Evolutionary conservation across 2,888 invertebrate genomes (phyloP).

Genomic region (Frankliniella intonsa): DNA sequence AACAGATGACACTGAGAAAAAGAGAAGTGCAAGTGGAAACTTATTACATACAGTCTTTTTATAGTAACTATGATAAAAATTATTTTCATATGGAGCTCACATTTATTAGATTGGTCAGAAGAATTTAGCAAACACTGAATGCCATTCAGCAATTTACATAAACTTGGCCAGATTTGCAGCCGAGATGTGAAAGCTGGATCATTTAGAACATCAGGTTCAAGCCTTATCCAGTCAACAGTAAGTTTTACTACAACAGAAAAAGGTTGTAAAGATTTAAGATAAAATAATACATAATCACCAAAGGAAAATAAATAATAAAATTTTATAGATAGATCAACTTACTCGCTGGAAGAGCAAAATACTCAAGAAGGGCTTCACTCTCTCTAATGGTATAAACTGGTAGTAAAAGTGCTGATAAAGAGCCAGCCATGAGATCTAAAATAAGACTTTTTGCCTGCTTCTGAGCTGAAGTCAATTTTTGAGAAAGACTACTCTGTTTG

Average conservation of each 20-base stretch:
- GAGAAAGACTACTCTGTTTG: not conserved
- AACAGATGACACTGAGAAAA: slow-evolving; percentile 54
- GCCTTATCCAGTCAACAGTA: slow-evolving; percentile 66
- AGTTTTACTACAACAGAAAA: slow-evolving; percentile 60
- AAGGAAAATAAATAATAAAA: slow-evolving; percentile 1
- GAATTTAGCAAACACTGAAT: slow-evolving; percentile 52
- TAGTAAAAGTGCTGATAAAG: slow-evolving; percentile 62
- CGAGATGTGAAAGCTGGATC: slow-evolving; percentile 54
- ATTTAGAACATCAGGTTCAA: slow-evolving; percentile 52
- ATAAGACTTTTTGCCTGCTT: slow-evolving; percentile 55
- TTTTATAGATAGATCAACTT: slow-evolving; percentile 40
- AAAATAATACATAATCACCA: not conserved
- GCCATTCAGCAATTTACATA: slow-evolving; percentile 68
- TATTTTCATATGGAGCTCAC: slow-evolving; percentile 47
- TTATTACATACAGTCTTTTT: not conserved
- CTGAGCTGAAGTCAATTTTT: slow-evolving; percentile 56
- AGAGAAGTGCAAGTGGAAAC: slow-evolving; percentile 29
- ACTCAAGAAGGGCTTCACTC: slow-evolving; percentile 55
- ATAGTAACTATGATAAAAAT: not conserved
- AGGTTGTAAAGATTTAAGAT: slow-evolving; percentile 18
- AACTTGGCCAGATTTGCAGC: slow-evolving; percentile 72
- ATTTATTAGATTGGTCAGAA: slow-evolving; percentile 43
- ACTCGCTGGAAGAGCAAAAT: slow-evolving; percentile 66
- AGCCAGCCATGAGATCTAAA: slow-evolving; percentile 60
- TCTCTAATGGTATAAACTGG: slow-evolving; percentile 66